Conservation (phyloP, 2,113 vertebrate species). For the Propithecus coquereli region DNA sequence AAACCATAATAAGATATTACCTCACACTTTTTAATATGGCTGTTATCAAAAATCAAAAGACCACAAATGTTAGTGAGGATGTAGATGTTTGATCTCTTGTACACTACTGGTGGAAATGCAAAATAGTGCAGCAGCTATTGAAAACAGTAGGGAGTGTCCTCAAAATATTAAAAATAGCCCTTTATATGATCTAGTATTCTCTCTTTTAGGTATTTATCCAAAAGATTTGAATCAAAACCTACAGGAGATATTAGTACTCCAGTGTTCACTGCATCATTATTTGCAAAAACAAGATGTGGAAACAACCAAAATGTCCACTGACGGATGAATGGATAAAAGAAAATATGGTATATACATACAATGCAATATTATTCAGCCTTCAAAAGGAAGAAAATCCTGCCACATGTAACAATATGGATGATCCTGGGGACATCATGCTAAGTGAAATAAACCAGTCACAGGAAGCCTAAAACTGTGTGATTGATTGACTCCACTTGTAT, state of each 20-base stretch:
- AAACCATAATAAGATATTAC: background rate
- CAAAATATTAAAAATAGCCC: background rate
- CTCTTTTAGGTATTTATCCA: background rate
- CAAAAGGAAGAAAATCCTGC: background rate
- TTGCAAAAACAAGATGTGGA: background rate
- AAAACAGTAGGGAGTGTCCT: background rate
- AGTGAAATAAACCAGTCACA: background rate
- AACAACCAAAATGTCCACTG: background rate
- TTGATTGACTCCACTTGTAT: background rate
- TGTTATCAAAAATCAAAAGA: background rate
- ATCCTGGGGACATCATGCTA: background rate
- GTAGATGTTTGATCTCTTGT: background rate
- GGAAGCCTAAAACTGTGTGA: background rate
- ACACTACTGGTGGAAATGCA: background rate
- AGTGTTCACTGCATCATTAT: background rate
- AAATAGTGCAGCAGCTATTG: background rate
- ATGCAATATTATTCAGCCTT: background rate
- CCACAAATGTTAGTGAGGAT: background rate
- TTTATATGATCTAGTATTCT: background rate
- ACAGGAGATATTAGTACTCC: background rate
- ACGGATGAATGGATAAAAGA: background rate
- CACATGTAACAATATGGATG: background rate
- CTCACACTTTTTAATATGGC: background rate
- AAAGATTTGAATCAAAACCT: background rate
- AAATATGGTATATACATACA: background rate